Evolutionary conservation across 2,797 vertebrate species (phyloP), one percentile per base, ranked within the genome.

Genomic region (Arnoldichthys spilopterus): DNA sequence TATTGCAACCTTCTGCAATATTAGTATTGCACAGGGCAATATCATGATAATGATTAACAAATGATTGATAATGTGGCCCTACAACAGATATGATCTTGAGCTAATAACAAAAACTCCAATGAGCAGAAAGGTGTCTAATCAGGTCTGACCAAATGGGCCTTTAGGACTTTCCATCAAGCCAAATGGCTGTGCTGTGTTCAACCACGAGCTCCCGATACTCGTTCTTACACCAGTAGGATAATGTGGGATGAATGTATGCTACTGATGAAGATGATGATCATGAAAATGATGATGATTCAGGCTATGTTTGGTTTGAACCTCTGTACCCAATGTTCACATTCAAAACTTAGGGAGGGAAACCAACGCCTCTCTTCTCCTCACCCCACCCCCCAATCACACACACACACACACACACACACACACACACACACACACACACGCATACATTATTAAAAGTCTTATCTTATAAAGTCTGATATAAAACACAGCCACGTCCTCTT

Each of bases 291-390:
- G 24, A 26, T 28, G 22, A 1, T 53, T 53, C 18, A 70, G 3
- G 18, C 47, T 71, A 54, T 56, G 47, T 54, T 68, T 66, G 11
- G 24, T 40, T 32, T 37, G 49, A 76, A 22, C 49, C 28, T 4
- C 53, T 64, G 47, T 45, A 80, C 64, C 59, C 47, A 53, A 45
- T 72, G 20, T 64, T 76, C 63, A 22, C 49, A 76, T 76, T 53
- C 61, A 53, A 77, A 40, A 49, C 61, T 51, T 58, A 56, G 53
- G 72, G 61, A 43, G 56, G 47, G 49, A 72, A 72, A 67, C 59
- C 74, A 67, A 59, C 49, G 68, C 74, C 67, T 51, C 32, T 49
- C 22, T 76, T n/a, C 26, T 54, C 68, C 67, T 37, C 59, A 76
- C 45, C 49, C 58, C 74, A 58, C 66, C 63, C 47, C 61, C 34